phyloP scores from a whole-genome alignment of 2,797 vertebrate genomes.

The Macrochelys suwanniensis region DNA sequence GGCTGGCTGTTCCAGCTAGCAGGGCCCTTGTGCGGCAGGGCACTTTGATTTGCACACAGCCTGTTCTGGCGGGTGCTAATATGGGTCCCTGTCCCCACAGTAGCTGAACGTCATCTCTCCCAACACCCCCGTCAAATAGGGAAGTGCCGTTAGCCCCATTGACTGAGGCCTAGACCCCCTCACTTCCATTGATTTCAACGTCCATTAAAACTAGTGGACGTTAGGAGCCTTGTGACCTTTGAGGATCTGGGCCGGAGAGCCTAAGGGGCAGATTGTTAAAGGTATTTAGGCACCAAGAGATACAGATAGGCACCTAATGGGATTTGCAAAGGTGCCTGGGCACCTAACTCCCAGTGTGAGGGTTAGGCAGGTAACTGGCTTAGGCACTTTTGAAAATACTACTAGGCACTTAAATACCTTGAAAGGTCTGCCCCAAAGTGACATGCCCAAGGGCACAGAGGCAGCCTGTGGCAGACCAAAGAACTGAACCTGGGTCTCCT shows the following conservation, averaged over 20 bases:
- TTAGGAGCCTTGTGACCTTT: neutral
- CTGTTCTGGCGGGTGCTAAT: too few species aligned
- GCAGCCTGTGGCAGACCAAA: neutral
- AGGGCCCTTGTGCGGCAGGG: too few species aligned
- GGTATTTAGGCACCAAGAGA: neutral
- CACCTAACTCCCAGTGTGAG: too few species aligned
- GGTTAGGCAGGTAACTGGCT: neutral
- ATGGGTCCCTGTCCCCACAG: too few species aligned
- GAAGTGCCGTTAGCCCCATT: neutral
- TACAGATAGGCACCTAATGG: neutral
- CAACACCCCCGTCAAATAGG: too few species aligned
- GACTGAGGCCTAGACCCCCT: neutral
- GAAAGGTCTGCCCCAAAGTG: neutral
- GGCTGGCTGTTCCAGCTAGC: neutral
- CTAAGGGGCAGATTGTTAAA: too few species aligned
- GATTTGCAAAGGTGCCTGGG: neutral
- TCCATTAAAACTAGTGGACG: neutral
- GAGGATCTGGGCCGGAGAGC: neutral
- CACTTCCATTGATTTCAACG: neutral
- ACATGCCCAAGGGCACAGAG: neutral
- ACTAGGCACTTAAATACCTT: neutral
- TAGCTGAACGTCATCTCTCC: neutral
- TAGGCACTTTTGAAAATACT: neutral
- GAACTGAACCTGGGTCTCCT: neutral
- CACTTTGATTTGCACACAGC: neutral